phyloP scores from a whole-genome alignment of 2,113 vertebrate genomes.

The Buteo buteo region DNA sequence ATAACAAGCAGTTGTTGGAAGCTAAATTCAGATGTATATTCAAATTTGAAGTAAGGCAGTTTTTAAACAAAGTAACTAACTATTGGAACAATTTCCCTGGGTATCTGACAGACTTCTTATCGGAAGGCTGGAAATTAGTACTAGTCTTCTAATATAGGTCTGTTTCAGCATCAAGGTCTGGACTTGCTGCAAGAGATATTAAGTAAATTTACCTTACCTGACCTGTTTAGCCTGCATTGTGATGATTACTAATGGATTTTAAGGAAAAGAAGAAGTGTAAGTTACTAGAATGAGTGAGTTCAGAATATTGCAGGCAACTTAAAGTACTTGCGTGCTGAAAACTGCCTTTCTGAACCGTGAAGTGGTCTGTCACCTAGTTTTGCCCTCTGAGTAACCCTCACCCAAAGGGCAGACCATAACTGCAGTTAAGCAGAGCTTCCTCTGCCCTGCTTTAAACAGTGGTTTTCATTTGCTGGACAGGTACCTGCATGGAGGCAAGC shows the following conservation, averaged over 20 bases:
- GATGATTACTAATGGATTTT: background rate
- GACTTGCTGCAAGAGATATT: background rate
- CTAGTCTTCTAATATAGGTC: background rate
- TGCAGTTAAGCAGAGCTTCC: background rate
- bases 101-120: background rate
- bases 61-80: background rate
- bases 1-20: background rate
- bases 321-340: background rate
- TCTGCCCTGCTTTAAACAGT: background rate
- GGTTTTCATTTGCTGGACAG: constrained; percentile 41
- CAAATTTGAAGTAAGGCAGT: background rate
- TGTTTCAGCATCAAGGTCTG: background rate
- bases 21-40: background rate
- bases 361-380: background rate
- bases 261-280: background rate
- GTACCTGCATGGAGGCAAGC: constrained; percentile 70
- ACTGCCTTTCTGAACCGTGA: background rate
- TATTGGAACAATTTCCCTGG: background rate
- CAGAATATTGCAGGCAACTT: background rate
- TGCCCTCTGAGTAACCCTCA: background rate
- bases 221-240: background rate
- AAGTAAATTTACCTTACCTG: background rate
- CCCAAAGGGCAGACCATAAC: background rate
- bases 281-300: background rate
- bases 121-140: background rate